Evolutionary conservation across 1,140 invertebrate genomes (phyloP), one percentile per base, ranked within the genome.

Genomic region (Pinna nobilis): DNA sequence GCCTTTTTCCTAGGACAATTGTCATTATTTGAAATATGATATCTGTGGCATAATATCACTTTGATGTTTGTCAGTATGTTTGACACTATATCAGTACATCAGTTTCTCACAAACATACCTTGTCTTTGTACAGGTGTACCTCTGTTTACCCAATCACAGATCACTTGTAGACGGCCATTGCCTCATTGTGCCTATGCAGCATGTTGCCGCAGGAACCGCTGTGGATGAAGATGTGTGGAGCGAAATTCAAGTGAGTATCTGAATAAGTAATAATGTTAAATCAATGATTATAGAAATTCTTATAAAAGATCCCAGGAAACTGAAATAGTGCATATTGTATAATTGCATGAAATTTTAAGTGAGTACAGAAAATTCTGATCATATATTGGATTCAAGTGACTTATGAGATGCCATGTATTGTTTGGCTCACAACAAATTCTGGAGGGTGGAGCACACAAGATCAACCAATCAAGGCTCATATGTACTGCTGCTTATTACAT

Each of bases 151-250:
- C 23, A 87, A 92, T 59, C 92, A 92, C 83, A 91, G 92, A 80
- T 96, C 96, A 7, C 88, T 99, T 32, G 94, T 93, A n/a, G 90
- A 92, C 67, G 94, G 94, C 3, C 97, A 99, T 85, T 99, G 97
- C 88, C 90, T 96, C 20, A 93, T 99, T 79, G 92, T 94, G 1
- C 95, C 96, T n/a, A 92, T 94, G 81, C 91, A 93, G 76, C 97
- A 99, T 88, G 89, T 92, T 2, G 80, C 93, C 15, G 94, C 94
- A 86, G 92, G 93, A 64, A 96, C 95, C 0, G 91, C 93, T 76
- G 80, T 97, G 15, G 97, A 99, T 90, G 97, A 99, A 92, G 96
- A 99, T 90, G 93, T 96, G 53, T 98, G 94, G 94, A 91, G 92
- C 75, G 97, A 98, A 91, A 91, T 98, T 47, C 91, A 93, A 91